Evolutionary conservation across 1,140 invertebrate genomes (phyloP), one percentile per base, ranked within the genome.

Genomic region (Lasaia peninsularis): DNA sequence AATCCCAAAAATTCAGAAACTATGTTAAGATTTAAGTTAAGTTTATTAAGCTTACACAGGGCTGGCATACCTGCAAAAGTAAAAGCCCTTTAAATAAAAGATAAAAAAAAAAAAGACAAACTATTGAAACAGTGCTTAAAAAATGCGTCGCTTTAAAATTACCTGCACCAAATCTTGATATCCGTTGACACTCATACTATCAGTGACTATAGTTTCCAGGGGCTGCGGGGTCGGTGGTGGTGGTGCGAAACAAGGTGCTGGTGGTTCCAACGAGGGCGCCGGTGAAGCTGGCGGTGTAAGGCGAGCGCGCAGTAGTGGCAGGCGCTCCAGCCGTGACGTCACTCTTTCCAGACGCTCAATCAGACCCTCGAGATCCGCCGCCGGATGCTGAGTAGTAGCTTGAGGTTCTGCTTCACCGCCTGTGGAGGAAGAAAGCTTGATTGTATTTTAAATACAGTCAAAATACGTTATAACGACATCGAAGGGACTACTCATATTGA

Each of bases 261-360:
- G 16, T 44, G 40, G 40, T 18, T 44, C 40, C 40, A 44, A 18
- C 9, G 40, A 74, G 14, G 73, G 77, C 35, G 74, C 71, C 11
- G 78, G 73, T 16, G 78, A 72, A 53, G 60, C 60, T 0, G 88
- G 88, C 31, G 89, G 84, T 12, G 87, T 84, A 0, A 86, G 85
- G 64, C 88, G 87, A 31, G 87, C 83, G 11, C 68, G 71, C 52
- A 86, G 54, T 49, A 67, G 48, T 7, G 78, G 81, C 61, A 91
- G 86, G 50, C 88, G 82, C 82, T 96, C 95, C 57, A 96, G 87
- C 37, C 94, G 92, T 55, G 90, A 91, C 0, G 94, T 94, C 35
- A 96, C 93, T 59, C 91, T 92, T 84, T 96, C 95, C 64, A 96
- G 77, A 40, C 95, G 93, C 60, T 91, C 91, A 16, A 96, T 92